Conservation (phyloP, 1,140 invertebrate genomes). For the Acyrthosiphon pisum region DNA sequence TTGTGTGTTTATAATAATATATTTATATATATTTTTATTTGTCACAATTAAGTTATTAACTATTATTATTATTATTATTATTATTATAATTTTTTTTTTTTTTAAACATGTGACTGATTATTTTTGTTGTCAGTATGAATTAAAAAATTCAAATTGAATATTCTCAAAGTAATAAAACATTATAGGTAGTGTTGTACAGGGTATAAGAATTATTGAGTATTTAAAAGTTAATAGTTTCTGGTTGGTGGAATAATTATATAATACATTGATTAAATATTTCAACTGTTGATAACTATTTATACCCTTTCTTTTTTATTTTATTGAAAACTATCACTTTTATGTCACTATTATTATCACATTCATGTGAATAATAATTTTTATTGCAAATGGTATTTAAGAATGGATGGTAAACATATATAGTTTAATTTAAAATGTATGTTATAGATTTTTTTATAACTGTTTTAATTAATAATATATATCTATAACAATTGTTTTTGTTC, state of each 20-base stretch:
- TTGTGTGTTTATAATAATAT: background rate
- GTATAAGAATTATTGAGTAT: constrained; percentile 55
- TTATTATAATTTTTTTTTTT: background rate
- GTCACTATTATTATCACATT: background rate
- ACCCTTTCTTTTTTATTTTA: background rate
- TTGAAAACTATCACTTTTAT: background rate
- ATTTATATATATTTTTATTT: background rate
- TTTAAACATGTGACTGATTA: constrained; percentile 9
- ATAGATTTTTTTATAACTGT: constrained; percentile 1
- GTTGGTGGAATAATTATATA: constrained; percentile 34
- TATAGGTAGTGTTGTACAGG: constrained; percentile 45
- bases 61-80: constrained; percentile 9
- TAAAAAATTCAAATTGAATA: constrained; percentile 22
- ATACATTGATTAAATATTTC: background rate
- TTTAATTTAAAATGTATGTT: background rate
- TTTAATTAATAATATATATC: background rate
- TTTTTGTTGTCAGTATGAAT: constrained; percentile 42
- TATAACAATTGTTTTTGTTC: background rate
- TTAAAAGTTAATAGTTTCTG: constrained; percentile 22
- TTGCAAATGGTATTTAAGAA: background rate
- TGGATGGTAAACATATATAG: constrained; percentile 5
- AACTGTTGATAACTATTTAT: background rate
- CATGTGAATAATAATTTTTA: background rate
- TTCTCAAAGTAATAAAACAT: constrained; percentile 31
- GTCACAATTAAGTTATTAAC: constrained; percentile 16